Percentiles rank a stretch among this genome's conserved stretches.
Conservation (phyloP, 2,113 vertebrate species). For the Bos javanicus region DNA sequence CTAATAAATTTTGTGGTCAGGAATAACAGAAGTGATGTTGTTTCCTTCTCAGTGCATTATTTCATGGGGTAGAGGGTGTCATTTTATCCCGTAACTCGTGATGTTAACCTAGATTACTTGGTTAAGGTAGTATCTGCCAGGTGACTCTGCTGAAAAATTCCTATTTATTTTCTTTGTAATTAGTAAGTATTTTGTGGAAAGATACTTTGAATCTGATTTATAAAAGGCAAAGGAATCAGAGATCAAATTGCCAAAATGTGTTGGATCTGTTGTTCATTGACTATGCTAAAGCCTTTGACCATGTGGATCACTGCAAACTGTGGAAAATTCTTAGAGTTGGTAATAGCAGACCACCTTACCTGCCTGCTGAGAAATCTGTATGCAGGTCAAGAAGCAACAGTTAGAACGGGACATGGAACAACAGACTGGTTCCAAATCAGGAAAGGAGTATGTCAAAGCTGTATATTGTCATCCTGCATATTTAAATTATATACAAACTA, state of each 20-base stretch:
- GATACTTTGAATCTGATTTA: neutral
- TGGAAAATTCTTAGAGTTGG: neutral
- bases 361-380: neutral
- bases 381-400: neutral
- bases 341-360: neutral
- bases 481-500: neutral
- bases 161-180: neutral
- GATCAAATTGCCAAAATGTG: neutral
- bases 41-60: neutral
- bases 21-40: neutral
- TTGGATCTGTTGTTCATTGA: neutral
- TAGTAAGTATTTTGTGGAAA: neutral
- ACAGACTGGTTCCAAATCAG: neutral
- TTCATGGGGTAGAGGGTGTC: neutral
- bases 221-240: neutral
- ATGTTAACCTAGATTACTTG: neutral
- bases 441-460: neutral
- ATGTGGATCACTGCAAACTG: neutral
- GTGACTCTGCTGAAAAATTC: neutral
- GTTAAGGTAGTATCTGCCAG: neutral
- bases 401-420: neutral
- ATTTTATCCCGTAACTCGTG: too few species aligned
- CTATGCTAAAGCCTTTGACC: neutral
- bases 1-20: neutral
- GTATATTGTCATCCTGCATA: neutral